Evolutionary conservation across 2,113 vertebrate genomes (phyloP).

Genomic region (Heterochromis multidens): DNA sequence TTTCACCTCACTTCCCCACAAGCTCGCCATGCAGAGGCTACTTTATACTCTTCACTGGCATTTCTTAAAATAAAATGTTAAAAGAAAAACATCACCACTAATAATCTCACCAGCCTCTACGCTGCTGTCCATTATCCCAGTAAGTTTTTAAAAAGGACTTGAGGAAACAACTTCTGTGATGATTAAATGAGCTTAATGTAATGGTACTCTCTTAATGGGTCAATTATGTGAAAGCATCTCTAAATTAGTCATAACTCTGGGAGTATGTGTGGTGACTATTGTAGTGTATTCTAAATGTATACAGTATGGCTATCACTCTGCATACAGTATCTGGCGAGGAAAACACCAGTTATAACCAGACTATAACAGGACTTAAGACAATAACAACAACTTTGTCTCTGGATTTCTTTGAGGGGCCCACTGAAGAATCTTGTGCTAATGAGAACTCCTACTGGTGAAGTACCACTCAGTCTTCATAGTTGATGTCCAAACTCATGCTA

Average conservation of each 20-base stretch:
- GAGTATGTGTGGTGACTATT: not conserved
- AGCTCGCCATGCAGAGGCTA: not conserved
- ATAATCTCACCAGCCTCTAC: not conserved
- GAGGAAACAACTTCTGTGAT: not conserved
- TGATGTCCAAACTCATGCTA: slow-evolving; percentile 29
- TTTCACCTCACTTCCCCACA: slow-evolving; percentile 21
- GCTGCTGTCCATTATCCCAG: not conserved
- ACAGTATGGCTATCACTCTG: not conserved
- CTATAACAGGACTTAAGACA: not conserved
- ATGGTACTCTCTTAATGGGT: not conserved
- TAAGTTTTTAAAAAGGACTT: not conserved
- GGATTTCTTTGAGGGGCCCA: not conserved
- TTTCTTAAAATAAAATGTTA: not conserved
- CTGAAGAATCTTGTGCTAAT: slow-evolving; percentile 20
- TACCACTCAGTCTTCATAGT: slow-evolving; percentile 29
- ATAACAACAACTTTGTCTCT: not conserved
- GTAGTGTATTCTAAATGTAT: not conserved
- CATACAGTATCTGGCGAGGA: not conserved
- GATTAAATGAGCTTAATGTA: not conserved
- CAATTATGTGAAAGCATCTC: not conserved
- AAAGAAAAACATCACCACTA: not conserved
- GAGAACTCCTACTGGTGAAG: not conserved
- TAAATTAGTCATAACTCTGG: not conserved
- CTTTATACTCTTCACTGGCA: not conserved
- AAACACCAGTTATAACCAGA: not conserved